Percentiles rank a stretch among this genome's conserved stretches.
These are phyloP conservation scores for Gallinago nigripennis DNA, from an alignment of 2,797 vertebrate species.

Conservation along the genomic window DNA sequence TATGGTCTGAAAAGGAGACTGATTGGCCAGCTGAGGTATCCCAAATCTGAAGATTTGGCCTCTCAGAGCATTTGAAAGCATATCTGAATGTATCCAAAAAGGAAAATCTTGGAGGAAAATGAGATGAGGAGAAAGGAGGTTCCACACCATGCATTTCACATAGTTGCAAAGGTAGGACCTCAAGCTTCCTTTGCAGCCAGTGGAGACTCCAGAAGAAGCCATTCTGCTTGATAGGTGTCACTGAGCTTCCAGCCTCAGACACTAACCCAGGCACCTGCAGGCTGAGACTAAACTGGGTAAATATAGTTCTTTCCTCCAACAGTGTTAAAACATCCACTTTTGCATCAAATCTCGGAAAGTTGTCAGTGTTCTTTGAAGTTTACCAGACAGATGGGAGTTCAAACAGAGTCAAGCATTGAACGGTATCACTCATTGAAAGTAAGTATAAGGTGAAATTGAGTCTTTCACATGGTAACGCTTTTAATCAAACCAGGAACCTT, in stretches of 20 bases:
- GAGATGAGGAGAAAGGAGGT: background rate
- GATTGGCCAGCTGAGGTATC: background rate
- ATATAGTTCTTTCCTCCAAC: background rate
- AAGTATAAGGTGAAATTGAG: background rate
- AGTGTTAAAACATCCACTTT: accelerated
- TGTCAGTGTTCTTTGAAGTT: background rate
- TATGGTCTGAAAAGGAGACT: background rate
- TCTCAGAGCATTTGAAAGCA: background rate
- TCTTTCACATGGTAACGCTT: background rate
- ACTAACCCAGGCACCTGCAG: background rate
- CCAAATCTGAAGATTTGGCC: background rate
- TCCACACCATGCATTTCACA: background rate
- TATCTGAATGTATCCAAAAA: background rate
- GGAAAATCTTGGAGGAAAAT: background rate
- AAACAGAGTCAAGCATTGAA: background rate
- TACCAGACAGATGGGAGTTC: background rate
- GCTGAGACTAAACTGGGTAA: background rate
- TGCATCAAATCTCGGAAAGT: background rate
- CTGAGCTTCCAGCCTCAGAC: background rate
- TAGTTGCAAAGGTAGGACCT: background rate
- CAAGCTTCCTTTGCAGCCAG: background rate
- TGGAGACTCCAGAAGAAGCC: background rate
- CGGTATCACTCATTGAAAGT: background rate
- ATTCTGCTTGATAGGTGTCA: background rate
- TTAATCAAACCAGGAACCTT: background rate